These are phyloP conservation scores for Drosophila nasuta DNA, from an alignment of 1,140 invertebrate genomes.

Conservation along the genomic window DNA sequence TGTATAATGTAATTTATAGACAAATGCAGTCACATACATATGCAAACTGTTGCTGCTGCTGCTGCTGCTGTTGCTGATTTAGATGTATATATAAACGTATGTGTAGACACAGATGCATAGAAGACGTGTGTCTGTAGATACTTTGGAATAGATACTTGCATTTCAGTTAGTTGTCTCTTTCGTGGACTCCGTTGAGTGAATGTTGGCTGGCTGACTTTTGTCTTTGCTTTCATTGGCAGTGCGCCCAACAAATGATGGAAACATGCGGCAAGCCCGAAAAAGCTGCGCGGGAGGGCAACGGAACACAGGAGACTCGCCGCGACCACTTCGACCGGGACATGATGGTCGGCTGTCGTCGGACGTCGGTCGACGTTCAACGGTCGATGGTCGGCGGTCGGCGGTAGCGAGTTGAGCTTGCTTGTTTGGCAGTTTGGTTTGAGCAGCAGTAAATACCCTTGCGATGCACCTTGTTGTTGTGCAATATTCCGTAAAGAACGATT, in stretches of 20 bases:
- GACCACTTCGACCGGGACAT: conserved; percentile 2
- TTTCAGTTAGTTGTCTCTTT: conserved; percentile 55
- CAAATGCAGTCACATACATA: conserved; percentile 7
- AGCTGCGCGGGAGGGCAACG: conserved; percentile 58
- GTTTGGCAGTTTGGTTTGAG: conserved; percentile 55
- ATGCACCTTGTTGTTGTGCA: background rate
- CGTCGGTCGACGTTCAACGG: background rate
- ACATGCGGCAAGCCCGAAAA: conserved; percentile 63
- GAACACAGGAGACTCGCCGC: conserved; percentile 39
- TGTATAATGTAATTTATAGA: conserved; percentile 27
- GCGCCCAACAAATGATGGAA: conserved; percentile 78
- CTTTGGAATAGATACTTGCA: conserved; percentile 67
- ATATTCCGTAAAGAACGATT: too few relatives aligned
- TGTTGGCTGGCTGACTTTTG: conserved; percentile 70
- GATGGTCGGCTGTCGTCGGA: background rate
- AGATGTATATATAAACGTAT: background rate
- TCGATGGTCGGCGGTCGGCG: background rate
- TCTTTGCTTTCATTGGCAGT: conserved; percentile 72
- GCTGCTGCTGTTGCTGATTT: background rate
- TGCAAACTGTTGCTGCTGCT: background rate
- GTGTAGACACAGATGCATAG: conserved; percentile 2
- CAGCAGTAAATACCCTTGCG: conserved; percentile 33
- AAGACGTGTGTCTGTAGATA: conserved; percentile 44
- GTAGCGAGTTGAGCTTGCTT: background rate
- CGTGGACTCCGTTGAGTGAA: conserved; percentile 58